These are phyloP conservation scores for Drosophila macrospina DNA, from an alignment of 2,888 invertebrate genomes.

Conservation along the genomic window DNA sequence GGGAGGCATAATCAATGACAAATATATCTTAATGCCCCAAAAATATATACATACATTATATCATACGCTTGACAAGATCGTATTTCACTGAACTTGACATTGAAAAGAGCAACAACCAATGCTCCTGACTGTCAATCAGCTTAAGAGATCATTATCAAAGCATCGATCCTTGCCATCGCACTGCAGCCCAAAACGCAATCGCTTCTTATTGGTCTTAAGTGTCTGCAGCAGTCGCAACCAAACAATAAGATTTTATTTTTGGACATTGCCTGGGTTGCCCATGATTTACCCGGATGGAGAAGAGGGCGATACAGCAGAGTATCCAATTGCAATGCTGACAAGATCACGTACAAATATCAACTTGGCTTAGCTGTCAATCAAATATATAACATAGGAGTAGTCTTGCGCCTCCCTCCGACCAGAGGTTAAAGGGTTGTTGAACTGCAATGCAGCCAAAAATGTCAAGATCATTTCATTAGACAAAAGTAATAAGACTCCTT, in stretches of 20 bases:
- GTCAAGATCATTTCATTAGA: slow-evolving; percentile 11
- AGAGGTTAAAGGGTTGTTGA: slow-evolving; percentile 53
- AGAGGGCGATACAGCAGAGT: slow-evolving; percentile 42
- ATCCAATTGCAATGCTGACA: slow-evolving; percentile 78
- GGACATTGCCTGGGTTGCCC: slow-evolving; percentile 53
- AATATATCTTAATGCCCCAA: slow-evolving; percentile 43
- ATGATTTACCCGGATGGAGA: slow-evolving; percentile 33
- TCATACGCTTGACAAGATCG: slow-evolving; percentile 51
- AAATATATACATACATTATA: slow-evolving; percentile 25
- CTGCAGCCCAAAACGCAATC: slow-evolving; percentile 46
- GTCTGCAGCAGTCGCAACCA: slow-evolving; percentile 30
- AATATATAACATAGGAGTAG: slow-evolving; percentile 29
- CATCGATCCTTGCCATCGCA: slow-evolving; percentile 56
- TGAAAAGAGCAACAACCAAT: slow-evolving; percentile 38
- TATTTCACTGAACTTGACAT: slow-evolving; percentile 77
- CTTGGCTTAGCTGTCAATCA: slow-evolving; percentile 70
- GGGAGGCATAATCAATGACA: slow-evolving; percentile 43
- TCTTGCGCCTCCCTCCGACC: neutral
- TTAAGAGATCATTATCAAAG: slow-evolving; percentile 65
- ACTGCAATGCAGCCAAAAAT: slow-evolving; percentile 47
- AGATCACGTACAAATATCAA: slow-evolving; percentile 76
- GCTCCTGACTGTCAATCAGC: slow-evolving; percentile 55
- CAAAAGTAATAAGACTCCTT: neutral
- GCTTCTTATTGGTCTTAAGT: slow-evolving; percentile 61
- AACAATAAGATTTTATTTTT: slow-evolving; percentile 63